Base-by-base conservation (phyloP, 1,140 invertebrate genomes). In the Diprion similis region DNA sequence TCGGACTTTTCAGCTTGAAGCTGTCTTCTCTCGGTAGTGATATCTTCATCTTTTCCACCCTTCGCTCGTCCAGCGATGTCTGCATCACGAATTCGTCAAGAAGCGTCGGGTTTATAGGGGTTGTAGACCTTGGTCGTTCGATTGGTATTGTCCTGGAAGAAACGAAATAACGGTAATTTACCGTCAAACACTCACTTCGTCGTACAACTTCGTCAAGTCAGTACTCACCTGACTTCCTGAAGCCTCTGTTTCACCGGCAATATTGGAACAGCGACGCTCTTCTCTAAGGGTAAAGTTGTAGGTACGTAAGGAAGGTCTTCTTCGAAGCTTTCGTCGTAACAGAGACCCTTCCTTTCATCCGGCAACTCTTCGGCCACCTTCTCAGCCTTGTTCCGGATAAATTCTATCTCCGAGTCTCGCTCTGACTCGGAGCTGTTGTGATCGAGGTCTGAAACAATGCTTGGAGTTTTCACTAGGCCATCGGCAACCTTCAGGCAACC, bases 261-360 rank as follows among this genome's bases (percentile, higher is more conserved):
- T 72, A 96, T 94, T 1, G 94, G 93, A 71, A 96, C 87, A 15
- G 93, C 95, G 66, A 94, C 90, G 9, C 95, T 94, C 67, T 95
- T 92, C 87, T 96, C 95, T 81, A 92, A 88, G 15, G 95, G 95
- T 72, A 96, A 84, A 48, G 95, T 96, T 6, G 95, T 96, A 64
- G 95, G 95, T 75, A 96, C 91, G 80, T 95, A 96, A 0, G 95
- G 95, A 79, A 96, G 87, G 87, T 96, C 95, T 72, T 95, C 95
- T 75, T 97, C 95, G 77, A 96, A 95, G 10, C 94, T 95, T 78
- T 95, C 94, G 78, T 95, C 94, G 78, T 93, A 90, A 66, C 93
- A 90, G 45, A 97, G 89, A 1, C 93, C 92, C 71, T 95, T 94
- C 71, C 92, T 90, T 80, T 95, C 94, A 19, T 89, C 82, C 64